These are phyloP conservation scores for Leptonema lineaticorne DNA, from an alignment of 1,140 invertebrate species.

Conservation along the genomic window DNA sequence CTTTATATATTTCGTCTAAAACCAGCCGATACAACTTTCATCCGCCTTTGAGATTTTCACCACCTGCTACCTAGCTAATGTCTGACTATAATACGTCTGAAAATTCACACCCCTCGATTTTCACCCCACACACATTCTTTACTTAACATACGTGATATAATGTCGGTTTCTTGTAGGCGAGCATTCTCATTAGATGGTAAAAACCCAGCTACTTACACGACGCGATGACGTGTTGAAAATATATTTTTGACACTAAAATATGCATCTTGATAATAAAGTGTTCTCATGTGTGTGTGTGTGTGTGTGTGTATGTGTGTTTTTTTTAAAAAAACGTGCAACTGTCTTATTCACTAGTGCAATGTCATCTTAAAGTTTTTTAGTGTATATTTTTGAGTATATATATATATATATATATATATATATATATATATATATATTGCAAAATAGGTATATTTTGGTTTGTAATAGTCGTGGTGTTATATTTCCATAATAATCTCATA, in stretches of 20 bases:
- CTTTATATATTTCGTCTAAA: background rate
- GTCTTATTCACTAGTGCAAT: background rate
- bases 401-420: no score
- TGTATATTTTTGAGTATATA: background rate
- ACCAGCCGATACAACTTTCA: constrained; percentile 19
- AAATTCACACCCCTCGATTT: no score
- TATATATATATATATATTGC: no score
- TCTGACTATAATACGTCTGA: no score
- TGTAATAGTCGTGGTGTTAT: constrained; percentile 1
- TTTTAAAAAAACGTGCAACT: background rate
- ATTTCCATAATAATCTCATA: constrained; percentile 38
- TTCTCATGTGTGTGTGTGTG: background rate
- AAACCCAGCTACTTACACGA: no score
- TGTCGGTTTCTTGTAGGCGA: background rate
- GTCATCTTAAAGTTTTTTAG: background rate
- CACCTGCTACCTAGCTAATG: constrained; percentile 16
- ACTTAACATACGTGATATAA: no score
- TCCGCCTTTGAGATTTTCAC: constrained; percentile 25
- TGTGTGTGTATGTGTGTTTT: background rate
- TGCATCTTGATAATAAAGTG: background rate
- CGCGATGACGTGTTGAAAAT: no score
- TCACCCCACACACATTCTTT: no score
- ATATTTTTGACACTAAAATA: no score
- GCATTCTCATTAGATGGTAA: constrained; percentile 6
- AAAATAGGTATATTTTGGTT: constrained; percentile 23